These are phyloP conservation scores for Helostoma temminkii DNA, from an alignment of 2,797 vertebrate species.

Conservation along the genomic window DNA sequence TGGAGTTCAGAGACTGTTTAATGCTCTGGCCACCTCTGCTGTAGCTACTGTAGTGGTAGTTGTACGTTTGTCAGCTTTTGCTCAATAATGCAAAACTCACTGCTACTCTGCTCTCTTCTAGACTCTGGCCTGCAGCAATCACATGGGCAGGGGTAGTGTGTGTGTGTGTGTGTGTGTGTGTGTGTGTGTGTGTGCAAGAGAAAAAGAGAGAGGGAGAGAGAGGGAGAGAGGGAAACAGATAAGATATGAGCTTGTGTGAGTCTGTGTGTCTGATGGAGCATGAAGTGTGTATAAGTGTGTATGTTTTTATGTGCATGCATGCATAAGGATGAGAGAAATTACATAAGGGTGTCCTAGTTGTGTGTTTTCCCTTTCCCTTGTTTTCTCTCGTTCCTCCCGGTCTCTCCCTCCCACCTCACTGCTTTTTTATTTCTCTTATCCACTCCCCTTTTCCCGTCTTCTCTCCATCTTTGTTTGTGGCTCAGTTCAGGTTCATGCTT, in stretches of 20 bases:
- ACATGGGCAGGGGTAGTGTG: conserved; percentile 71
- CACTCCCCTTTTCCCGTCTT: background rate
- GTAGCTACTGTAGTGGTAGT: conserved; percentile 54
- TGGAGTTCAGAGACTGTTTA: conserved; percentile 30
- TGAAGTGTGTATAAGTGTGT: conserved; percentile 74
- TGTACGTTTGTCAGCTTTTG: conserved; percentile 71
- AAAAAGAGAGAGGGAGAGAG: conserved; percentile 10
- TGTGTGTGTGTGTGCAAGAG: conserved; percentile 33
- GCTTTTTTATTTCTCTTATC: conserved; percentile 18
- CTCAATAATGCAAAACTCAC: conserved; percentile 83
- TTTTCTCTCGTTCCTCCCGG: conserved; percentile 56
- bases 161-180: conserved; percentile 37
- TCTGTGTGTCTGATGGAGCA: conserved; percentile 74
- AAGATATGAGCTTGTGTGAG: conserved; percentile 70
- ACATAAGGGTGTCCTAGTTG: conserved; percentile 82
- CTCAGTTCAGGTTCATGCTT: conserved; percentile 30
- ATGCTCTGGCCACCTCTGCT: conserved; percentile 33
- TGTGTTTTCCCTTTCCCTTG: conserved; percentile 62
- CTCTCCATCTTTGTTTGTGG: conserved; percentile 27
- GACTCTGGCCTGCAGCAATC: conserved; percentile 78
- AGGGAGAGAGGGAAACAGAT: conserved; percentile 28
- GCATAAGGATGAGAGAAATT: conserved; percentile 80
- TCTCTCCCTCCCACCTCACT: conserved; percentile 40
- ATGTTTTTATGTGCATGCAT: conserved; percentile 74
- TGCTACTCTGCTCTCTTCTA: conserved; percentile 70